These are phyloP conservation scores for Abrostola triplasia DNA, from an alignment of 2,888 invertebrate genomes.

Conservation along the genomic window DNA sequence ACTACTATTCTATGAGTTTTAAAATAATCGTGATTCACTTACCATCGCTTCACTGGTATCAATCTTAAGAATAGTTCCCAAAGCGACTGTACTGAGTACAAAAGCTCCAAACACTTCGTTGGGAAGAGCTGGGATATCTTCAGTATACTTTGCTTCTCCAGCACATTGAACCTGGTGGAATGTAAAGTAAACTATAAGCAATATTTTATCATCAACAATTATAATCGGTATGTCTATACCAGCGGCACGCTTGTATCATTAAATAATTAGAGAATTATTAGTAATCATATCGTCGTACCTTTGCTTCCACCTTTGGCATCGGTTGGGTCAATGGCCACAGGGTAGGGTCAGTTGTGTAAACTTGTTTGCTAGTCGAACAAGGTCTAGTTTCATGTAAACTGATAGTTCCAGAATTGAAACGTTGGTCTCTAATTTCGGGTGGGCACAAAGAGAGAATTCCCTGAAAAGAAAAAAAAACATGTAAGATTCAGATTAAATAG, in stretches of 20 bases:
- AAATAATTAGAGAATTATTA: too few species aligned
- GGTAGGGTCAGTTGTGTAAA: slow-evolving; percentile 87
- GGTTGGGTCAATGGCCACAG: slow-evolving; percentile 90
- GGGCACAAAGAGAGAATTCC: slow-evolving; percentile 85
- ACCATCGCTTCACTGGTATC: slow-evolving; percentile 90
- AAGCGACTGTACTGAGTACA: slow-evolving; percentile 82
- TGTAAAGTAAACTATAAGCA: neutral
- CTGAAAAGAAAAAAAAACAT: slow-evolving; percentile 62
- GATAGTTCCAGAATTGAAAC: slow-evolving; percentile 78
- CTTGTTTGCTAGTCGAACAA: slow-evolving; percentile 88
- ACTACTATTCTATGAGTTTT: neutral
- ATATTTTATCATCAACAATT: too few species aligned
- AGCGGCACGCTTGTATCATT: too few species aligned
- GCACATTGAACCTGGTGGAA: slow-evolving; percentile 84
- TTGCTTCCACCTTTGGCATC: slow-evolving; percentile 85
- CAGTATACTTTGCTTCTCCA: slow-evolving; percentile 90
- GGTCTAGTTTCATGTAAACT: slow-evolving; percentile 78
- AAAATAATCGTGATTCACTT: slow-evolving; percentile 41
- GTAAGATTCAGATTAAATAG: neutral
- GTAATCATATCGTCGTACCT: slow-evolving; percentile 60
- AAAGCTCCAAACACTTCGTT: slow-evolving; percentile 91
- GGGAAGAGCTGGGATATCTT: slow-evolving; percentile 87
- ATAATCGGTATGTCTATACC: too few species aligned
- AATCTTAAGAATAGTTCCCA: slow-evolving; percentile 87
- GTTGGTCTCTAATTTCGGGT: slow-evolving; percentile 67